A percentile compares a stretch with the other conserved stretches of the same genome.
Evolutionary conservation across 2,113 vertebrate genomes (phyloP).

Genomic region (Protomyctophum bolini): DNA sequence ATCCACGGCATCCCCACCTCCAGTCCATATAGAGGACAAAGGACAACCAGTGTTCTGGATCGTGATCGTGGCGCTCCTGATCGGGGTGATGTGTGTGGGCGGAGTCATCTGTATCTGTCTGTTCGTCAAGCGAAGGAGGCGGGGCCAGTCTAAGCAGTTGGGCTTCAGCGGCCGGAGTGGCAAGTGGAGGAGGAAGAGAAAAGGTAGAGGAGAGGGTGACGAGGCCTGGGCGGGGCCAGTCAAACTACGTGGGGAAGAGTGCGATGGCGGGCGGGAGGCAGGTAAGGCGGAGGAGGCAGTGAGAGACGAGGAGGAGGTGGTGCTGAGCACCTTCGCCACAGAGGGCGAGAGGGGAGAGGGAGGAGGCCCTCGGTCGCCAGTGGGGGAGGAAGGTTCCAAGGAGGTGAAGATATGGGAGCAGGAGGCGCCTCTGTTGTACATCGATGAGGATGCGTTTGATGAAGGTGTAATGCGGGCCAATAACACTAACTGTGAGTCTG

Average conservation of each 20-base stretch:
- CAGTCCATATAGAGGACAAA: neutral
- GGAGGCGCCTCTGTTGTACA: conserved; percentile 47
- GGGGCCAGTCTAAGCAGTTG: neutral
- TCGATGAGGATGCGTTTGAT: conserved; percentile 46
- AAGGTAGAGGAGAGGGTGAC: conserved; percentile 20
- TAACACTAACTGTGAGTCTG: neutral
- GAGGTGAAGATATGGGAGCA: conserved; percentile 51
- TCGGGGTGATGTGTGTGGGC: neutral
- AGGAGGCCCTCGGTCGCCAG: neutral
- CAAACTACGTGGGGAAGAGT: conserved; percentile 3
- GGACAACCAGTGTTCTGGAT: neutral
- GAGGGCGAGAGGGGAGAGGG: neutral
- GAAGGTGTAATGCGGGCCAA: neutral
- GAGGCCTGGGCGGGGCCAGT: conserved; percentile 54
- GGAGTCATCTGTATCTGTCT: neutral
- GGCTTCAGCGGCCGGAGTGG: neutral
- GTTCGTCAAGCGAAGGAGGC: conserved; percentile 9
- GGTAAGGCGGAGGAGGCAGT: conserved; percentile 19
- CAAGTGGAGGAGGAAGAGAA: conserved; percentile 38
- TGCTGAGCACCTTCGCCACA: conserved; percentile 41
- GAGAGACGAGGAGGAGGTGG: conserved; percentile 1
- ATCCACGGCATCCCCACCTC: neutral
- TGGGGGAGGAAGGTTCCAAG: conserved; percentile 39
- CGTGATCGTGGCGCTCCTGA: neutral
- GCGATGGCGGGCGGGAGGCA: neutral